phyloP scores from a whole-genome alignment of 2,113 vertebrate genomes.

The Electrona antarctica region DNA sequence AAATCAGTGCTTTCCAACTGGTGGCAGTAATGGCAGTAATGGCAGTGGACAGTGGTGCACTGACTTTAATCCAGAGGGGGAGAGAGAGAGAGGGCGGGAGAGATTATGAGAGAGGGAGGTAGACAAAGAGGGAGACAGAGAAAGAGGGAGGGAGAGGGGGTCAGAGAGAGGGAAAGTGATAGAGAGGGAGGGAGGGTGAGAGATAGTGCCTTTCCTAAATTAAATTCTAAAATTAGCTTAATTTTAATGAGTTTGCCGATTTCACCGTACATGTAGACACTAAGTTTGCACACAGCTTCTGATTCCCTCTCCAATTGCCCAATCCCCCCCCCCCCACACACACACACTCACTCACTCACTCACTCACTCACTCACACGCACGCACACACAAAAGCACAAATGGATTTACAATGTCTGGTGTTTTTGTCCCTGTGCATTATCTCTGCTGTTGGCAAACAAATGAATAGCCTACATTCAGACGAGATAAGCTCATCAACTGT shows the following conservation, averaged over 20 bases:
- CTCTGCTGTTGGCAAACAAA: constrained; percentile 53
- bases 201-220: no score
- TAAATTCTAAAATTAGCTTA: neutral
- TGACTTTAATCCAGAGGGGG: neutral
- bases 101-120: no score
- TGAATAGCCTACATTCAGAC: constrained; percentile 56
- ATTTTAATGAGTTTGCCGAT: constrained; percentile 39
- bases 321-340: neutral
- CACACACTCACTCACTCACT: neutral
- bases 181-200: no score
- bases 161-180: no score
- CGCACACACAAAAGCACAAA: constrained; percentile 41
- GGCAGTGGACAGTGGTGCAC: neutral
- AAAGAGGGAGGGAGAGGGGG: no score
- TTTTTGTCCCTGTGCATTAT: constrained; percentile 55
- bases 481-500: constrained; percentile 65
- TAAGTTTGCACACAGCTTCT: neutral
- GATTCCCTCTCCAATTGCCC: no score
- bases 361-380: neutral
- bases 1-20: neutral
- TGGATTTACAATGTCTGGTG: constrained; percentile 60
- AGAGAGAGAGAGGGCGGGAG: neutral
- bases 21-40: constrained; percentile 2
- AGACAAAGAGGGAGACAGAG: no score
- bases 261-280: constrained; percentile 42